Evolutionary conservation across 2,888 invertebrate genomes (phyloP), one percentile per base, ranked within the genome.

Genomic region (Nemapogon koenigi): DNA sequence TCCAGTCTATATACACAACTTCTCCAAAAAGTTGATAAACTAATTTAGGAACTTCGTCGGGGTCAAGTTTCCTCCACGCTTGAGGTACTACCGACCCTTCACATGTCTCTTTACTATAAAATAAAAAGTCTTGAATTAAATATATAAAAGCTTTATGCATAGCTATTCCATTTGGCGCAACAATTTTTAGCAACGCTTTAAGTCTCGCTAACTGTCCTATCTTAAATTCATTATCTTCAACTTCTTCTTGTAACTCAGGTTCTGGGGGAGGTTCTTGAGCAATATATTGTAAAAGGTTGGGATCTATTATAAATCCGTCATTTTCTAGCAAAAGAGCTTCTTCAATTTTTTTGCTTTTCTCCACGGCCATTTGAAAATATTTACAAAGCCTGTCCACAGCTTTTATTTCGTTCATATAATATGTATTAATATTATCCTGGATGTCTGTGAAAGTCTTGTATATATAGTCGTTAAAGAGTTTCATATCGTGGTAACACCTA

Each of bases 1-100:
- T 81, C 87, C 87, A 88, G 49, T 86, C 83, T 7, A 86, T 50
- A 43, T 80, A 81, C 7, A 75, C 76, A 1, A 71, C 68, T 30
- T 81, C 70, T 1, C 83, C 84, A 52, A 82, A 87, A 11, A 86
- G 42, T 22, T 56, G 46, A 36, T 54, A 55, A 0, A 83, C 65
- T 25, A 83, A 47, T 46, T 62, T 66, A 1, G 70, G 57, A 16
- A 82, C 57, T 44, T 80, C 60, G 19, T 67, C 64, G 1, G 73
- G 63, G 43, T 70, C 62, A 8, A 83, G 45, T 8, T 50, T 54
- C 41, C 52, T 60, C 83, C 82, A 83, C 7, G 52, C 35, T 52
- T 63, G 53, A 35, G 64, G 62, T 45, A 72, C 62, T 22, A 72
- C 42, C 3, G 59, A 46, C 1, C 68, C 64, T 13, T 63, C 62